Percentiles rank a stretch among this genome's conserved stretches.
phyloP scores from a whole-genome alignment of 1,140 invertebrate genomes.

The Vanessa tameamea region DNA sequence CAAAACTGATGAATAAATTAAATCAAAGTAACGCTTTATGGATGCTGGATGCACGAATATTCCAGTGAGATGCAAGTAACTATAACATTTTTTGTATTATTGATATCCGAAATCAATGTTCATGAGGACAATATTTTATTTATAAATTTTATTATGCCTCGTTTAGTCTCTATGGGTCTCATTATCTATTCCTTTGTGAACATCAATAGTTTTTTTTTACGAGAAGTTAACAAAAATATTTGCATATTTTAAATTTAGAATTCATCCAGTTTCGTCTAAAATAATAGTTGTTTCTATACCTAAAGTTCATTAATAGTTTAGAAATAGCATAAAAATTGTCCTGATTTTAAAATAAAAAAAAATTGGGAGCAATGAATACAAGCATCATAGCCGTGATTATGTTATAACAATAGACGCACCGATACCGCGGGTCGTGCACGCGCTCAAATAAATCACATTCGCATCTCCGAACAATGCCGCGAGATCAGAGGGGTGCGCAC shows the following conservation, averaged over 20 bases:
- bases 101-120: background rate
- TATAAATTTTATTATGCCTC: too few species aligned
- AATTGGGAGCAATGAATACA: constrained; percentile 10
- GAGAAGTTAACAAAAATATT: too few species aligned
- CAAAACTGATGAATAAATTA: constrained; percentile 53
- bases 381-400: constrained; percentile 32
- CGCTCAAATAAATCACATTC: constrained; percentile 69
- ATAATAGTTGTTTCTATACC: too few species aligned
- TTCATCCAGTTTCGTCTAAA: too few species aligned
- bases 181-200: too few species aligned
- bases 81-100: background rate
- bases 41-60: constrained; percentile 29
- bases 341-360: constrained; percentile 5
- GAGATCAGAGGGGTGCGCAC: constrained; percentile 78
- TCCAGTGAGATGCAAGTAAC: constrained; percentile 23
- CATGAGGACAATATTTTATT: too few species aligned
- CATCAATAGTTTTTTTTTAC: too few species aligned
- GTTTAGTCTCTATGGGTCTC: too few species aligned
- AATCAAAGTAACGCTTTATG: constrained; percentile 31
- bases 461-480: constrained; percentile 68
- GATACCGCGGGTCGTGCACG: constrained; percentile 37
- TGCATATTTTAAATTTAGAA: too few species aligned
- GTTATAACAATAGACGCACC: constrained; percentile 32
- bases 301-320: too few species aligned
- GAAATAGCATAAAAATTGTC: background rate